Percentiles rank a stretch among this genome's conserved stretches.
These are phyloP conservation scores for Lissocephala sabroskyi DNA, from an alignment of 2,888 invertebrate genomes.

Conservation along the genomic window DNA sequence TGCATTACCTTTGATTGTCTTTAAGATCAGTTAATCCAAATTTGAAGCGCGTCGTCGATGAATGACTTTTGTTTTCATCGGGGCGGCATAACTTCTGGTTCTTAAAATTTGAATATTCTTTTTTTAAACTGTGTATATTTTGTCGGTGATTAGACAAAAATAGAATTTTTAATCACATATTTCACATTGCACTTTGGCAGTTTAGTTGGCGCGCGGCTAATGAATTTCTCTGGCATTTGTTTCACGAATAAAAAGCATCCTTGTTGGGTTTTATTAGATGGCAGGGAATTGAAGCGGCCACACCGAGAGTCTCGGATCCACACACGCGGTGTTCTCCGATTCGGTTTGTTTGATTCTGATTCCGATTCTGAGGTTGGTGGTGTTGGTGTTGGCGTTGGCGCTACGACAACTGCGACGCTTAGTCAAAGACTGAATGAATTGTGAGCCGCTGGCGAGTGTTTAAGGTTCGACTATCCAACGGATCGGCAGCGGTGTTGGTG, in stretches of 20 bases:
- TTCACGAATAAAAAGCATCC: too few relatives aligned
- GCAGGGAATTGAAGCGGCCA: conserved; percentile 1
- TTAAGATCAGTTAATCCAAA: too few relatives aligned
- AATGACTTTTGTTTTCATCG: too few relatives aligned
- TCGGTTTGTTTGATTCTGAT: too few relatives aligned
- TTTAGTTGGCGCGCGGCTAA: too few relatives aligned
- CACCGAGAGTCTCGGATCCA: conserved; percentile 13
- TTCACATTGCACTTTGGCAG: conserved; percentile 55
- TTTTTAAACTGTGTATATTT: too few relatives aligned
- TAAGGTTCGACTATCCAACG: conserved; percentile 11
- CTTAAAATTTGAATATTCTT: too few relatives aligned
- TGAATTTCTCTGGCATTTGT: conserved; percentile 1
- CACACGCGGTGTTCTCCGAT: conserved; percentile 13
- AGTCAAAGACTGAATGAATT: conserved; percentile 54
- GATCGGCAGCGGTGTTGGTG: conserved; percentile 8
- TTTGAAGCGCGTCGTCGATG: too few relatives aligned
- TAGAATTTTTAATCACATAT: conserved; percentile 47
- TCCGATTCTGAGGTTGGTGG: background rate
- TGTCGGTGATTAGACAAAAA: conserved; percentile 30
- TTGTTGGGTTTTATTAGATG: too few relatives aligned
- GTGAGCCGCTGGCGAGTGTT: conserved; percentile 5
- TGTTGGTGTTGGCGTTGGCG: conserved; percentile 28
- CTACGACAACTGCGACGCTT: conserved; percentile 43
- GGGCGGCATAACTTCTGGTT: too few relatives aligned
- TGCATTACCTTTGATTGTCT: too few relatives aligned